Conservation (phyloP, 2,113 vertebrate species). For the Thamnophis sirtalis region DNA sequence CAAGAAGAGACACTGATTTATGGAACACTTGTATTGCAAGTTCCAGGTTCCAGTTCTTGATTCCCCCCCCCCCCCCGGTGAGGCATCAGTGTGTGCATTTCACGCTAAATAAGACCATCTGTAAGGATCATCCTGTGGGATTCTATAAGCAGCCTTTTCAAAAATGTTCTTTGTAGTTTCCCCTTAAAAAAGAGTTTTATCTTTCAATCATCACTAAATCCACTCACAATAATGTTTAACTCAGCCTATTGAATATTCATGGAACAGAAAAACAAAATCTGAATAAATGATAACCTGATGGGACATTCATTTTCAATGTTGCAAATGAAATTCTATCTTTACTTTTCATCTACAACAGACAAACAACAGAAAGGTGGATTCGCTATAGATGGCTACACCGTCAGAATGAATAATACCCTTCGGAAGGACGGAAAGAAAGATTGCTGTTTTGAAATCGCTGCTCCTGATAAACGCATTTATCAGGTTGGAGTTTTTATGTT, state of each 20-base stretch:
- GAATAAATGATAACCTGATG: slow-evolving; percentile 59
- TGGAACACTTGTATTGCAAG: slow-evolving; percentile 40
- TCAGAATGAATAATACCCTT: slow-evolving; percentile 87
- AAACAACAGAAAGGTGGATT: slow-evolving; percentile 99
- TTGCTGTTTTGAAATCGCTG: slow-evolving; percentile 94
- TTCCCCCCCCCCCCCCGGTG: slow-evolving; percentile 35
- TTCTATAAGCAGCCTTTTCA: slow-evolving; percentile 40
- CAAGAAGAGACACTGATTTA: slow-evolving; percentile 54
- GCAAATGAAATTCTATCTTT: slow-evolving; percentile 66
- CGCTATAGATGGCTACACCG: slow-evolving; percentile 84
- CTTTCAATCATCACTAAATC: slow-evolving; percentile 38
- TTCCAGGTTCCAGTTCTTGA: slow-evolving; percentile 53
- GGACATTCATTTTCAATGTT: slow-evolving; percentile 43
- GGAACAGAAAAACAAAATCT: slow-evolving; percentile 54
- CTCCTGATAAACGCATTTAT: slow-evolving; percentile 93
- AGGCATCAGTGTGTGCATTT: slow-evolving; percentile 47
- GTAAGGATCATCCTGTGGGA: slow-evolving; percentile 25
- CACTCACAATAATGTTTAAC: slow-evolving; percentile 40
- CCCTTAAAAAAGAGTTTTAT: slow-evolving; percentile 44
- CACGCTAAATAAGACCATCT: slow-evolving; percentile 55
- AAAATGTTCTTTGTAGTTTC: slow-evolving; percentile 37
- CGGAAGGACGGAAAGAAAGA: slow-evolving; percentile 94
- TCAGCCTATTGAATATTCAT: slow-evolving; percentile 52
- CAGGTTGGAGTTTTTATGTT: slow-evolving; percentile 78
- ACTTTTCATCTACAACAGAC: slow-evolving; percentile 77